phyloP scores from a whole-genome alignment of 2,888 invertebrate species.

The Theretra japonica region DNA sequence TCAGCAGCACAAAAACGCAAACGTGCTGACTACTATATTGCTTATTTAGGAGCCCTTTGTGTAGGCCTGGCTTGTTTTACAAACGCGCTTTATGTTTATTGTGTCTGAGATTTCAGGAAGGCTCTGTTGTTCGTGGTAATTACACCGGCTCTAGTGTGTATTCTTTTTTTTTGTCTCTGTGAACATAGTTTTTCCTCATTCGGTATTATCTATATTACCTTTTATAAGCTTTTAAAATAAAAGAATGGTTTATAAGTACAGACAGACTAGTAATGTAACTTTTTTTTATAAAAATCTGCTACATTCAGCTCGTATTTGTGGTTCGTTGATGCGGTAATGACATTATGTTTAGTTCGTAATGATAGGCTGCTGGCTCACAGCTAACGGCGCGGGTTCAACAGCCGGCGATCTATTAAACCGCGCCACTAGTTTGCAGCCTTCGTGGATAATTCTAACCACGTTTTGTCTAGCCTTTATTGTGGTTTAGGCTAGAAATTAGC shows the following conservation, averaged over 20 bases:
- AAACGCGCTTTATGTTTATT: slow-evolving; percentile 6
- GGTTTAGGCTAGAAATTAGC: not conserved
- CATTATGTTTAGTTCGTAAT: slow-evolving; percentile 12
- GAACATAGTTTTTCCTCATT: not conserved
- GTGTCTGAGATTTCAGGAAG: slow-evolving; percentile 3
- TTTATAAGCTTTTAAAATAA: not conserved
- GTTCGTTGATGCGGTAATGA: slow-evolving; percentile 10
- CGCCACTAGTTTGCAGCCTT: not conserved
- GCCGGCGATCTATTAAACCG: not conserved
- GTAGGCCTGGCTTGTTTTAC: not conserved
- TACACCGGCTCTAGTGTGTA: not conserved
- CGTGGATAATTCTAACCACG: not conserved
- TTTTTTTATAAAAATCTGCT: too few species aligned
- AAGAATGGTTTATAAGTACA: not conserved
- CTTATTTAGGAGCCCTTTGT: not conserved
- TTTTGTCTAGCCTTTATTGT: not conserved
- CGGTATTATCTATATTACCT: not conserved
- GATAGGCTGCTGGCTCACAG: not conserved
- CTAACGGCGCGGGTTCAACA: slow-evolving; percentile 18
- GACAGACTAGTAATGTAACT: too few species aligned
- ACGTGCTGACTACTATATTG: not conserved
- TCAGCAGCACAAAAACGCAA: not conserved
- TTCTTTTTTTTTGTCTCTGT: not conserved
- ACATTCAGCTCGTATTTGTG: not conserved
- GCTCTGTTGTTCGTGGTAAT: not conserved